Base-by-base conservation (phyloP, 2,888 invertebrate species). In the Tipula vernalis region DNA sequence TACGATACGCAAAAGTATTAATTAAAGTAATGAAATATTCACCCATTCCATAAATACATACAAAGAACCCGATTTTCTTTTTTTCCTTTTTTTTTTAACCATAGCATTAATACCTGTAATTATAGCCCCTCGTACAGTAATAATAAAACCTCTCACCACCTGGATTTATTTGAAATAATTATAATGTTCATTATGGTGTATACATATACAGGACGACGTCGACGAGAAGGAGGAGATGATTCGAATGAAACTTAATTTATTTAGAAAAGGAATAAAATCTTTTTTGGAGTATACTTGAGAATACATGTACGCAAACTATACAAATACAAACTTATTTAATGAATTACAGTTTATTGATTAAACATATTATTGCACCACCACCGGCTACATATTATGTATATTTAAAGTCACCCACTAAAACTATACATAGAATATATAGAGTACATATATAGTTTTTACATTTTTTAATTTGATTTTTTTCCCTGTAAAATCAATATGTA, bases 161-260 rank as follows among this genome's bases (percentile, higher is more conserved):
- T 71, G 71, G 71, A 71, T 71, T 71, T 71, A 71, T 71, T 71
- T 71, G 71, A 71, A 71, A 71, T 71, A 71, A 71, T 71, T 71
- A 71, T 71, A 71, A 71, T 71, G 71, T 71, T 18, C 71, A 71
- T 71, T 71, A 71, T 71, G 28, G 8, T 28, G 10, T 71, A 71
- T 10, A 71, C 28, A 28, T 57, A 15, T 44, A 44, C 10, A 44
- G 3, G 10, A 8, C 28, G 71, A 71, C 28, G 71, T 28, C 71
- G 71, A 28, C 71, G 71, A 28, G 28, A 28, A 71, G 71, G 71
- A 71, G 15, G 71, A 71, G 71, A 71, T 2, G 28, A 12, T 71
- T 71, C 2, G 71, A 51, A 51, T 15, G 51, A 51, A 15, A 51
- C 71, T 71, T 71, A 4, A 71, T 28, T 71, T 71, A 71, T 71